Base-by-base conservation (phyloP, 2,113 vertebrate genomes). In the Neodon shergylaensis region DNA sequence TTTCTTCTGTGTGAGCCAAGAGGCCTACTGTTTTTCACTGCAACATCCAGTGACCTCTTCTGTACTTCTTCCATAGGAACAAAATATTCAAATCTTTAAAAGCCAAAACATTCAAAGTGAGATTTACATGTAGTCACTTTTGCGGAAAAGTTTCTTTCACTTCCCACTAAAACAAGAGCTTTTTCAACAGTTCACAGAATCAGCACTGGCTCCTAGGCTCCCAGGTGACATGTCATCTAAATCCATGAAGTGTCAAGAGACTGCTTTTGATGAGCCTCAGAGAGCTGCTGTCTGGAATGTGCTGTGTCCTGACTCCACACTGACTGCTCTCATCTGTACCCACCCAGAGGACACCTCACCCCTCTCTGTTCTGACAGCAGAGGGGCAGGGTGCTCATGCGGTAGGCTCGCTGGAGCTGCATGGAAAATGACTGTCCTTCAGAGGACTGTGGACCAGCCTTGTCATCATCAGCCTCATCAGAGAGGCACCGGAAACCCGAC, bases 1-100 rank as follows among this genome's bases (percentile, higher is more conserved):
- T 99, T 99, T 52, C 99, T 99, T 76, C 99, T 99, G 79, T 99
- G 98, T 26, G 98, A 99, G 95, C 99, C 98, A 89, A 99, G 99
- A 0, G 99, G 99, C 89, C 97, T 98, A 88, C 98, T 99, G 94
- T 99, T 99, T 96, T 99, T 99, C 95, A 99, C 99, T 0, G 99
- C 98, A 1, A 99, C 92, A 5, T 99, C 99, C 97, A 99, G 94
- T 31, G 98, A 99, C 93, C 99, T 98, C 92, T 93, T 99, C 97
- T 98, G 98, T 63, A 99, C 98, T 49, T 99, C 99, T 95, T 99
- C 98, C 90, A 99, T 96, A 28, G 99, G 97, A 83, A 99, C 98
- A 33, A 99, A 98, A 97, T 99, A 99, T 97, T 99, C 99, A 93
- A 99, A 99, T 98, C 99, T 99, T 95, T 78, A 96, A 93, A 91